These are phyloP conservation scores for Drosophila parvula DNA, from an alignment of 1,140 invertebrate genomes.

Conservation along the genomic window DNA sequence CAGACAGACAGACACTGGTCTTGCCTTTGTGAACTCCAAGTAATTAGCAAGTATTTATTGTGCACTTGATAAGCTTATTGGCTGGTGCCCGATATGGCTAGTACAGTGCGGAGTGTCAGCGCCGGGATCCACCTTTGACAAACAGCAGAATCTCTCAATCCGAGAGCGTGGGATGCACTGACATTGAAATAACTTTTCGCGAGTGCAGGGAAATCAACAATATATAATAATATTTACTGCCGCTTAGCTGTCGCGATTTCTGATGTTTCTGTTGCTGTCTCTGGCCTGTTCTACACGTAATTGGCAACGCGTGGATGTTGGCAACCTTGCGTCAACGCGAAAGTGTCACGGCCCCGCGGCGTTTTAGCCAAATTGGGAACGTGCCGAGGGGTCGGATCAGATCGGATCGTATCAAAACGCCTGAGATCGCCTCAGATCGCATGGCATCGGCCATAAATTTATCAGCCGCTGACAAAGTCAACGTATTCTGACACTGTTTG, in stretches of 20 bases:
- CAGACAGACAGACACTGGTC: constrained; percentile 1
- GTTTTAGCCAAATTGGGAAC: constrained; percentile 65
- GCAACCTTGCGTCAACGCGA: constrained; percentile 51
- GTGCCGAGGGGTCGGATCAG: constrained; percentile 41
- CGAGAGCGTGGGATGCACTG: constrained; percentile 55
- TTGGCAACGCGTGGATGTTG: constrained; percentile 46
- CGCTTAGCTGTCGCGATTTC: constrained; percentile 9
- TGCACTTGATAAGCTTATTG: constrained; percentile 38
- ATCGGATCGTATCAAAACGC: constrained; percentile 6
- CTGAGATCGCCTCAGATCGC: constrained; percentile 11
- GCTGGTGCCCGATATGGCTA: constrained; percentile 27
- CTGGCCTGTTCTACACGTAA: constrained; percentile 55
- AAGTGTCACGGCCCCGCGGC: constrained; percentile 60
- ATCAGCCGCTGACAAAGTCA: constrained; percentile 48
- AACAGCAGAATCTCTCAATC: constrained; percentile 45
- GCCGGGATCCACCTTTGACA: constrained; percentile 37
- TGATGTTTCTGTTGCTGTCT: constrained; percentile 4
- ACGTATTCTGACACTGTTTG: constrained; percentile 53
- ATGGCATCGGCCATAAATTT: constrained; percentile 49
- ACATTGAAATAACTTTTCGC: constrained; percentile 67
- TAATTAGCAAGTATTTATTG: constrained; percentile 37
- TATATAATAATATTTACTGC: constrained; percentile 28
- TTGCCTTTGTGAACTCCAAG: constrained; percentile 6
- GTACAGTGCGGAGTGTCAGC: constrained; percentile 11
- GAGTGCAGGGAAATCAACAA: constrained; percentile 50